These are phyloP conservation scores for Digitonthophagus gazella DNA, from an alignment of 2,888 invertebrate genomes.

Conservation along the genomic window DNA sequence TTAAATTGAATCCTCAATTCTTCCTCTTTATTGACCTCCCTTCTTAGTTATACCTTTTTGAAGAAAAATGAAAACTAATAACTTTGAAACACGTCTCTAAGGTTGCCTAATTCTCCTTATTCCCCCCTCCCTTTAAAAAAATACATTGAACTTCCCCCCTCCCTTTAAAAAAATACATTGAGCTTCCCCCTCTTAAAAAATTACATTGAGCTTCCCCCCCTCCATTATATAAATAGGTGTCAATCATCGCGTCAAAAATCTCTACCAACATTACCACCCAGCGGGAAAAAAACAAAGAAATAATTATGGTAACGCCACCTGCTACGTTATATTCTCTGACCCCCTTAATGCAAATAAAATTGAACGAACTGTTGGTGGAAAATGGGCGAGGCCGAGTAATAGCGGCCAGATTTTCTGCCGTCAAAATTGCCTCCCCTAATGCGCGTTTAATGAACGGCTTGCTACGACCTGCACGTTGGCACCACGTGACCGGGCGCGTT, in stretches of 20 bases:
- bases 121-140: too few species aligned
- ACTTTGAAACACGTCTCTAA: too few species aligned
- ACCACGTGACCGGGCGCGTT: slow-evolving; percentile 36
- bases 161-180: too few species aligned
- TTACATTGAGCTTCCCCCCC: too few species aligned
- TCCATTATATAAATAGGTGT: not conserved
- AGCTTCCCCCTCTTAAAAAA: too few species aligned
- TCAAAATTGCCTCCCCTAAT: slow-evolving; percentile 4
- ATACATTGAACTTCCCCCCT: too few species aligned
- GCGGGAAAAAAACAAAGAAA: slow-evolving; percentile 1
- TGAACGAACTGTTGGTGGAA: slow-evolving; percentile 22
- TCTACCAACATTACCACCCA: not conserved
- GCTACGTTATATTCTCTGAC: slow-evolving; percentile 19
- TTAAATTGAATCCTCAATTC: too few species aligned
- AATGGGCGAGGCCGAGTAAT: slow-evolving; percentile 13
- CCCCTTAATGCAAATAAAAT: slow-evolving; percentile 33
- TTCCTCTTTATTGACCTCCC: too few species aligned
- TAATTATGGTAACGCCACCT: slow-evolving; percentile 1
- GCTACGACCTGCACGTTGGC: slow-evolving; percentile 38
- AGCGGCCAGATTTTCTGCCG: slow-evolving; percentile 14
- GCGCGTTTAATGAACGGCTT: slow-evolving; percentile 16
- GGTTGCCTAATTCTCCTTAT: too few species aligned
- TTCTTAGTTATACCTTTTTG: too few species aligned
- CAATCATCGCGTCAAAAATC: not conserved
- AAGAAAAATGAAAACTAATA: too few species aligned